These are phyloP conservation scores for Idris sp. DNA, from an alignment of 1,140 invertebrate species.

Conservation along the genomic window DNA sequence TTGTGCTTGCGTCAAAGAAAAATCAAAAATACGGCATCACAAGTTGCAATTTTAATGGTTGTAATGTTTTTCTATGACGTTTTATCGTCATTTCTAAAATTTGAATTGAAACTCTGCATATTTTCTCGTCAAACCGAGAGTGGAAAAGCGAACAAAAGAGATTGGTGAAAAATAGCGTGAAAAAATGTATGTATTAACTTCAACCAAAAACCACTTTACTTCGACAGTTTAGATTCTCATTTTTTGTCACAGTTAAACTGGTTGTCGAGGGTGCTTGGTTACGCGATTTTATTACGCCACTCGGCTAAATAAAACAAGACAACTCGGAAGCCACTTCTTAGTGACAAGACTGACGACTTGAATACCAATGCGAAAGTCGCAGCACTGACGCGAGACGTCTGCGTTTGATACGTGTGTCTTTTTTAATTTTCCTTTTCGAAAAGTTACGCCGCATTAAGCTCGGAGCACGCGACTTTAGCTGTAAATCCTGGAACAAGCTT, in stretches of 20 bases:
- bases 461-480: background rate
- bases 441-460: constrained; percentile 17
- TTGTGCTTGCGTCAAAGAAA: background rate
- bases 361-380: constrained; percentile 49
- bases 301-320: constrained; percentile 49
- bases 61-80: constrained; percentile 4
- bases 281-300: constrained; percentile 35
- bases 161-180: background rate
- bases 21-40: background rate
- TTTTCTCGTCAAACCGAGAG: constrained; percentile 15
- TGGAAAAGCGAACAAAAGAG: constrained; percentile 12
- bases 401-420: constrained; percentile 28
- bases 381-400: constrained; percentile 20
- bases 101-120: constrained; percentile 15
- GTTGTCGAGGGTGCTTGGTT: constrained; percentile 43
- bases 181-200: constrained; percentile 38
- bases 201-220: constrained; percentile 37
- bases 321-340: constrained; percentile 29
- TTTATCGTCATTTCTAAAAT: constrained; percentile 11
- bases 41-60: constrained; percentile 18
- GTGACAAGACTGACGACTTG: constrained; percentile 40
- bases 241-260: too few species aligned
- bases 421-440: too few species aligned
- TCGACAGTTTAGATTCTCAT: constrained; percentile 42
- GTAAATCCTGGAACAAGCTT: too few species aligned